phyloP scores from a whole-genome alignment of 2,113 vertebrate genomes.

The Apus apus region DNA sequence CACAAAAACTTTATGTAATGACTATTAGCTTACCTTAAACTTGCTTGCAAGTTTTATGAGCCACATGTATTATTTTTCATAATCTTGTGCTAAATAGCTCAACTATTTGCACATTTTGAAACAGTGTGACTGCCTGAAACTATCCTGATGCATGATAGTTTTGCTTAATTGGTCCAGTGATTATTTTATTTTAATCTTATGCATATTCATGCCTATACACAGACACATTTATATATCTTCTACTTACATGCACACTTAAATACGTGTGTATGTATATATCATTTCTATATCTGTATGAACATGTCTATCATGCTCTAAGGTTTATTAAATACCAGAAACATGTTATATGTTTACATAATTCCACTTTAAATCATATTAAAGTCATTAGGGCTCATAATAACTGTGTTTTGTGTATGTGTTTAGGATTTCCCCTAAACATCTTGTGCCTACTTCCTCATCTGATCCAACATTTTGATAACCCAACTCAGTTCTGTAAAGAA shows the following conservation, averaged over 20 bases:
- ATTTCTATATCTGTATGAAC: neutral
- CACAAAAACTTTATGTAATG: neutral
- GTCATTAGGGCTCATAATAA: neutral
- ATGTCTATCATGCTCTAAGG: neutral
- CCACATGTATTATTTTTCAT: neutral
- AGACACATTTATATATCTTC: neutral
- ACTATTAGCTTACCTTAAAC: neutral
- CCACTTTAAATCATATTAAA: neutral
- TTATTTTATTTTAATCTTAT: neutral
- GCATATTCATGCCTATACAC: neutral
- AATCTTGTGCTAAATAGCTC: neutral
- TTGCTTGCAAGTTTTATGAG: neutral
- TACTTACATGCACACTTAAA: neutral
- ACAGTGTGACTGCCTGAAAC: neutral
- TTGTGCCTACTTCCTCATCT: constrained; percentile 97
- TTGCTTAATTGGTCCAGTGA: neutral
- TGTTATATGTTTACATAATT: neutral
- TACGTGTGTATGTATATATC: neutral
- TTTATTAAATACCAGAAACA: neutral
- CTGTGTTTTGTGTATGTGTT: constrained; percentile 36
- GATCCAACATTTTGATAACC: constrained; percentile 98
- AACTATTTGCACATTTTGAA: neutral
- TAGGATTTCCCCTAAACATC: constrained; percentile 98
- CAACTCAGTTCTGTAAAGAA: constrained; percentile 97
- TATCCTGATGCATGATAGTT: neutral